Percentiles rank a stretch among this genome's conserved stretches.
phyloP scores from a whole-genome alignment of 2,797 vertebrate genomes.

The Mionectes olivaceus region DNA sequence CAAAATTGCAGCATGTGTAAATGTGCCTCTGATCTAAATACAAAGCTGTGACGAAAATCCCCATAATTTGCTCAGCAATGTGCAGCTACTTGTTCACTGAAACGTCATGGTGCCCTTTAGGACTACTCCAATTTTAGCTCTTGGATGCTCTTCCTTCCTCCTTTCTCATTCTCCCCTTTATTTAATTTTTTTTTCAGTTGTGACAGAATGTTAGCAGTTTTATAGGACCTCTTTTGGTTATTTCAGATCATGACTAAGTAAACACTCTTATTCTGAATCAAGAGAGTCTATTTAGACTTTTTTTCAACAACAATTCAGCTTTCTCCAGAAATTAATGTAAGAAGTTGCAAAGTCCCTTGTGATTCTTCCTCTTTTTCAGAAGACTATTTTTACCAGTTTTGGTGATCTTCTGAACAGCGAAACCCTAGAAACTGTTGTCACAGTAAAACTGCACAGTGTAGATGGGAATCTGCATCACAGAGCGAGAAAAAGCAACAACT shows the following conservation, averaged over 20 bases:
- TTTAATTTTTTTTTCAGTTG: not conserved
- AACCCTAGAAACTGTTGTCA: slow-evolving; percentile 5
- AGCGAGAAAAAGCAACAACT: not conserved
- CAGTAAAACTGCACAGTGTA: not conserved
- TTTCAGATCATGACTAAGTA: not conserved
- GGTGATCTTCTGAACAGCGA: not conserved
- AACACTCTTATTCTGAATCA: not conserved
- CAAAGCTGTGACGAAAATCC: not conserved
- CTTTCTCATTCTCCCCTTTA: not conserved
- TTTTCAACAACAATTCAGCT: not conserved
- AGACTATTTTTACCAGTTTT: slow-evolving; percentile 4
- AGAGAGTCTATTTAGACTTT: not conserved
- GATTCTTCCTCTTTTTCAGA: slow-evolving; percentile 14
- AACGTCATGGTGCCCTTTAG: not conserved
- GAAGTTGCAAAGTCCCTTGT: not conserved
- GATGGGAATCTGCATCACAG: not conserved
- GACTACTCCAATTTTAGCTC: not conserved
- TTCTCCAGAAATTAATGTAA: not conserved
- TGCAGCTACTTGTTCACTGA: not conserved
- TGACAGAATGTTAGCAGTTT: not conserved
- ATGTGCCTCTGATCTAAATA: not conserved
- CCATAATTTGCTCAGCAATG: not conserved
- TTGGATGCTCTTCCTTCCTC: not conserved
- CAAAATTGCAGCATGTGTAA: not conserved
- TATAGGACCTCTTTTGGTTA: not conserved